Evolutionary conservation across 2,888 invertebrate species (phyloP), one percentile per base, ranked within the genome.

Genomic region (Harmothoe impar): DNA sequence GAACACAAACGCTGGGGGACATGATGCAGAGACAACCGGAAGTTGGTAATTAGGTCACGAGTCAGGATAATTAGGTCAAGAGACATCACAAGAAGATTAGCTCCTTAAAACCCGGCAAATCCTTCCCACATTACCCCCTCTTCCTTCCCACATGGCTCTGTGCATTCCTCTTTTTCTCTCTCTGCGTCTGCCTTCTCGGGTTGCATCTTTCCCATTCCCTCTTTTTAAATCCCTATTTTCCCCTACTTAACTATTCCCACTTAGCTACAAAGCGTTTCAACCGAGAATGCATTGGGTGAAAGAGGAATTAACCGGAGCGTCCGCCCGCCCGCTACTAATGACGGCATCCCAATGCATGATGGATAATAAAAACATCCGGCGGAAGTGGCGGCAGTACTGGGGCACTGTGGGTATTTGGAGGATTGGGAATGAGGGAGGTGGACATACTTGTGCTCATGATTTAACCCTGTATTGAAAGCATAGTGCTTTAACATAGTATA

Each of bases 11-110:
- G 5, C 81, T 7, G 15, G 5, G 33, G 43, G 29, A 25, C 5
- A n/a, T 5, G 5, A 43, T 43, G 43, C 43, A 43, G 5, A 25
- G 0, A 25, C 81, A 43, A 43, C 81, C 35, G 43, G 43, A 43
- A 81, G 81, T 81, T 81, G 81, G 81, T 43, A 81, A 81, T 81
- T 81, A 35, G 81, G 81, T 81, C 81, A 81, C n/a, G 81, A 81
- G 43, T 81, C 81, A 43, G 35, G 81, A 25, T 81, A 81, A 81
- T 81, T 81, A 81, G 81, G 81, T 81, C 81, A 81, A 35, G 81
- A 81, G 35, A 81, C 81, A 81, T 81, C 81, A 81, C 31, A 35
- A 81, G 81, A 5, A 35, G 81, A 81, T 81, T 81, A 81, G 81
- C 81, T 33, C 35, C 43, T 81, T 35, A 0, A 35, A 81, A 1